phyloP scores from a whole-genome alignment of 2,888 invertebrate species.

The Scelioninae gen. 1 region DNA sequence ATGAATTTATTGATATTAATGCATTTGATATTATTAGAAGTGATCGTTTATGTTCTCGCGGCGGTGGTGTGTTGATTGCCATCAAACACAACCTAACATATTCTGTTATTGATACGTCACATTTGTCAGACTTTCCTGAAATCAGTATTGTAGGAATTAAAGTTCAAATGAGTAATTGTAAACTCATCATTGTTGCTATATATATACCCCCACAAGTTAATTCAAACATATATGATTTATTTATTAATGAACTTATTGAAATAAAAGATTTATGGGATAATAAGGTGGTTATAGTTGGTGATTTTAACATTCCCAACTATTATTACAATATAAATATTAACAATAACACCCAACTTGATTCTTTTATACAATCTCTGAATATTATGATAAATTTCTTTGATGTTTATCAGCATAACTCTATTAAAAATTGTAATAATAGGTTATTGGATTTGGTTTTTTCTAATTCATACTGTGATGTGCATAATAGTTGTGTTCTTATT shows the following conservation, averaged over 20 bases:
- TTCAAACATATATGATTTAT: not conserved
- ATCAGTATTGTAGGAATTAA: not conserved
- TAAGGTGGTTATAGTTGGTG: too few species aligned
- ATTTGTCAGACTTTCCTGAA: not conserved
- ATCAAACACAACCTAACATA: not conserved
- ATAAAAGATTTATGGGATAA: too few species aligned
- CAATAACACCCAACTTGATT: too few species aligned
- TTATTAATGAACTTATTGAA: not conserved
- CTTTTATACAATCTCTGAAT: too few species aligned
- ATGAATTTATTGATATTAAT: not conserved
- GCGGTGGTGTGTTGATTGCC: not conserved
- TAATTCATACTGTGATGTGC: too few species aligned
- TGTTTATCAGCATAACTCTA: too few species aligned
- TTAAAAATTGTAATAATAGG: too few species aligned
- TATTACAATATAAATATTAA: too few species aligned
- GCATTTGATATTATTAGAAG: not conserved
- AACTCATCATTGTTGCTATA: not conserved
- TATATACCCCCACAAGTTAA: not conserved
- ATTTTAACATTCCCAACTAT: too few species aligned
- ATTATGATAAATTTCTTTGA: too few species aligned
- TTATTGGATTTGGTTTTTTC: too few species aligned
- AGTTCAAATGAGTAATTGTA: not conserved
- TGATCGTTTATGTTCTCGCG: not conserved
- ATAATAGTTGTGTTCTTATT: too few species aligned
- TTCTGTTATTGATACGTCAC: not conserved